Base-by-base conservation (phyloP, 2,888 invertebrate species). In the Hyposoter dolosus region DNA sequence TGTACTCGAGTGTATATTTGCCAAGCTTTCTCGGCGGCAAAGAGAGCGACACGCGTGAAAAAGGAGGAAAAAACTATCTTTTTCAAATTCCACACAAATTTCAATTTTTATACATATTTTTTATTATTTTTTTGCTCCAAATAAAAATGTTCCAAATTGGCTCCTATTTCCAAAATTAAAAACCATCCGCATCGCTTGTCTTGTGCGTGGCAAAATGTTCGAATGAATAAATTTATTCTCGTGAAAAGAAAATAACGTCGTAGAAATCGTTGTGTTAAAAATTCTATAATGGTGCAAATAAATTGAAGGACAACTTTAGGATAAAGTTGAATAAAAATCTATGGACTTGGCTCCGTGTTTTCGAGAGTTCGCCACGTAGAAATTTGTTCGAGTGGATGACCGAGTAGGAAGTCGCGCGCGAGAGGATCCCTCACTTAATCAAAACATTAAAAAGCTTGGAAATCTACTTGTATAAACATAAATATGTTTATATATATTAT, bases 341-440 rank as follows among this genome's bases (percentile, higher is more conserved):
- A 28, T 28, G 3, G 15, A 43, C 43, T 23, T 63, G 75, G 45
- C 28, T 4, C 19, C 28, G 28, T 43, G 35, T 35, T 75, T 75
- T 75, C 63, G 17, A n/a, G 66, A 77, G 65, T 50, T 77, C 35
- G 66, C 35, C 77, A 77, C 66, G 77, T 66, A 65, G 45, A 40
- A 76, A 32, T 76, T 76, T 17, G 45, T 47, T 63, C 45, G 53
- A 53, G 71, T 65, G 56, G 77, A 53, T 78, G 66, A 35, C n/a
- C n/a, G 28, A 50, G 66, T 28, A 47, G 40, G 72, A 56, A 23
- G 40, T 45, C n/a, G n/a, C 7, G 45, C n/a, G 35, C 63, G 65
- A 47, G 28, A 65, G 50, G 9, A 28, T 45, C 32, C 23, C 28
- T 60, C 28, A 60, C 60, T 60, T 60, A 12, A 60, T 28, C 35